Base-by-base conservation (phyloP, 1,140 invertebrate species). In the Apolygus lucorum region DNA sequence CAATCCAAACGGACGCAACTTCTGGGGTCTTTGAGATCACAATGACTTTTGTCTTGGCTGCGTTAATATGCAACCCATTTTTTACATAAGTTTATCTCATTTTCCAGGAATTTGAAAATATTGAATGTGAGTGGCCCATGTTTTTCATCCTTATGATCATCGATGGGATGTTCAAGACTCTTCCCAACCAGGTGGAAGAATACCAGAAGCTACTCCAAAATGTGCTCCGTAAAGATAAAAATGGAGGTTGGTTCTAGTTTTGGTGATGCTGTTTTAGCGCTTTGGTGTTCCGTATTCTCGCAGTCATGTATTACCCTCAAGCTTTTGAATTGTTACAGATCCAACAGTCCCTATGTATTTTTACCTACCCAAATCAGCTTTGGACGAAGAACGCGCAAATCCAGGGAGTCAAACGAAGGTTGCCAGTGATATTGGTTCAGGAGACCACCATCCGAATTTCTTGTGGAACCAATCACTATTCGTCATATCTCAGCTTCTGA, bases 91-190 rank as follows among this genome's bases (percentile, higher is more conserved):
- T 68, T 24, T 59, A 22, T 59, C 25, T 70, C 52, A 63, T 62
- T 73, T 64, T 71, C 22, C 77, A 98, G 85, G 88, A 95, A 76
- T 99, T 98, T 82, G 95, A 98, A 78, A 90, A 91, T 24, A 87
- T 99, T 52, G 97, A 99, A 82, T 94, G 92, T 76, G 95, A 99
- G 81, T 99, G 97, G 95, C 97, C 97, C 0, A 78, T 99, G 14
- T 98, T 99, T 81, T 96, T 90, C 76, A 88, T 95, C 25, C 92
- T 91, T 77, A 91, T 99, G 88, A 92, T 98, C 28, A 96, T 99
- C 73, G 95, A 98, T 80, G 93, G 95, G 70, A 90, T 95, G 72
- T 96, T 92, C 75, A 90, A 90, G 76, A 87, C 89, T 22, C 81
- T 95, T 71, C 89, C 91, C n/a, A 90, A 93, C 62, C 92, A 97